These are phyloP conservation scores for Danaus melanippus DNA, from an alignment of 1,140 invertebrate genomes.

Conservation along the genomic window DNA sequence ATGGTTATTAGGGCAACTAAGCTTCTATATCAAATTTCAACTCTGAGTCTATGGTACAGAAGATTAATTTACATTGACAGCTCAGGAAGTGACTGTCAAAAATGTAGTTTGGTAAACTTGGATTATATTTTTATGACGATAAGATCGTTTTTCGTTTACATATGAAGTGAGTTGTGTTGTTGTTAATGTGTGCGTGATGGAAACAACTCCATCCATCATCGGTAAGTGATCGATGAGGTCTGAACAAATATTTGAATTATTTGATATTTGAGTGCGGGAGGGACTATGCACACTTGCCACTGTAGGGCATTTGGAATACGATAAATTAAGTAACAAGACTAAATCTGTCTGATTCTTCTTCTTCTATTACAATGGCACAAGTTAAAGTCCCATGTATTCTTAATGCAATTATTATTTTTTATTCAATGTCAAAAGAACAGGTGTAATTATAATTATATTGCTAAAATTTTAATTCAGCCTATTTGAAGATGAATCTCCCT, in stretches of 20 bases:
- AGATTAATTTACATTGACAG: slow-evolving; percentile 4
- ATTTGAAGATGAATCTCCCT: too few relatives aligned
- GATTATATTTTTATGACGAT: slow-evolving; percentile 3
- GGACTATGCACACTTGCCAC: slow-evolving; percentile 50
- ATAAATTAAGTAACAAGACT: too few relatives aligned
- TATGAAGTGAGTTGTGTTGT: slow-evolving; percentile 1
- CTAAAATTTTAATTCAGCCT: too few relatives aligned
- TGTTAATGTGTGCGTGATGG: slow-evolving; percentile 14
- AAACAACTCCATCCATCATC: slow-evolving; percentile 62
- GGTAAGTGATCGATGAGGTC: slow-evolving; percentile 63
- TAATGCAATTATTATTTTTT: too few relatives aligned
- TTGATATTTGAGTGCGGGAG: slow-evolving; percentile 51
- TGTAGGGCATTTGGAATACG: slow-evolving; percentile 26
- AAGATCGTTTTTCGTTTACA: slow-evolving; percentile 6
- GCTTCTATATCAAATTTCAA: slow-evolving; percentile 20
- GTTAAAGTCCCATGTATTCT: too few relatives aligned
- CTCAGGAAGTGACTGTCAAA: not conserved
- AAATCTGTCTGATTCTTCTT: too few relatives aligned
- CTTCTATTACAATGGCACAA: too few relatives aligned
- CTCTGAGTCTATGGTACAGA: slow-evolving; percentile 8
- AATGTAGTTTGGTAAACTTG: not conserved
- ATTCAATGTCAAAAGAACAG: too few relatives aligned
- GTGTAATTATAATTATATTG: too few relatives aligned
- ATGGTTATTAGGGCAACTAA: slow-evolving; percentile 47
- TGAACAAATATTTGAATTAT: slow-evolving; percentile 68